Percentiles rank a stretch among this genome's conserved stretches.
Conservation (phyloP, 2,113 vertebrate species). For the Hippopotamus amphibius region DNA sequence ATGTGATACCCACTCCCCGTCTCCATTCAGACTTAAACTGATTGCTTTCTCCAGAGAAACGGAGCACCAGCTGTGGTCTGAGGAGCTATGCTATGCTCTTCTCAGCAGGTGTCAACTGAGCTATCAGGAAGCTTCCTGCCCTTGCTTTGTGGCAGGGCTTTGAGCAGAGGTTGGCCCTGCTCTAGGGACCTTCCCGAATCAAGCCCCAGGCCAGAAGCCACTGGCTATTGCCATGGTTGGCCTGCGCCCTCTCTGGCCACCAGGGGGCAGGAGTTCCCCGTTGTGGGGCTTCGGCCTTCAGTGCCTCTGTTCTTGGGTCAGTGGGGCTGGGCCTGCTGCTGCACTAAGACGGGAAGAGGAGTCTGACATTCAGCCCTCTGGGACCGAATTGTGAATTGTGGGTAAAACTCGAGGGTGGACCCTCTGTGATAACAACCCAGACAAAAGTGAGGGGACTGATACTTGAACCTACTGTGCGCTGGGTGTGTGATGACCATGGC, state of each 20-base stretch:
- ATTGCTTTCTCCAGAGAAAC: neutral
- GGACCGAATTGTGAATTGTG: neutral
- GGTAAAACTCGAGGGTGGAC: neutral
- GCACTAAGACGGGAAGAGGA: neutral
- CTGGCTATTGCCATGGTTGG: accelerated
- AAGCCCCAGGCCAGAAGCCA: neutral
- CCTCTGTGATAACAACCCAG: neutral
- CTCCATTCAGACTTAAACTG: neutral
- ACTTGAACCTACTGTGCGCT: neutral
- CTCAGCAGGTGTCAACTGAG: neutral
- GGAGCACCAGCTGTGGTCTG: neutral
- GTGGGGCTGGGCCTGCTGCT: neutral
- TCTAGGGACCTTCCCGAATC: neutral
- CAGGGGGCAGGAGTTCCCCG: constrained; percentile 29
- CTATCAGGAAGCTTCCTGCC: neutral
- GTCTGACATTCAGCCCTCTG: neutral
- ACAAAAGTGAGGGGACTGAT: neutral
- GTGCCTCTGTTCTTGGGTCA: accelerated
- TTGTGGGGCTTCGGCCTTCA: neutral
- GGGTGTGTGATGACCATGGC: neutral
- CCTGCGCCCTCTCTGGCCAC: neutral
- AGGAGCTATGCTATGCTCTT: neutral
- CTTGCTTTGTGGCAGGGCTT: neutral
- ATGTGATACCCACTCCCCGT: neutral
- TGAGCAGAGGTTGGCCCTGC: neutral